Evolutionary conservation across 2,888 invertebrate genomes (phyloP), one percentile per base, ranked within the genome.

Genomic region (Leptopilina syphax): DNA sequence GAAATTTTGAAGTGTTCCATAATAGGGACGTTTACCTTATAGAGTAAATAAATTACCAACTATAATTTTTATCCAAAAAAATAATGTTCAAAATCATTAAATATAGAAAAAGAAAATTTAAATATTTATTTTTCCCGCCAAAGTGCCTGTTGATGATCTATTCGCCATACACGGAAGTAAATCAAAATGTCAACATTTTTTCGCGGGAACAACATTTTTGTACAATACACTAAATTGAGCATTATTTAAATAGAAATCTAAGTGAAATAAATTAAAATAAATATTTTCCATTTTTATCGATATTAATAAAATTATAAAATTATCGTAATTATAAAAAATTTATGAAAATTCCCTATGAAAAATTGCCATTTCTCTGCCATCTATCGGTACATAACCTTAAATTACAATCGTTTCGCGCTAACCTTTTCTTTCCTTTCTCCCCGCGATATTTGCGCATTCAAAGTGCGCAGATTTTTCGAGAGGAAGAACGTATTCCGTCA

Each of bases 401-500:
- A 63, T 63, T 18, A 60, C n/a, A 13, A 18, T 18, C 24, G 24
- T 63, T 63, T 63, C 63, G 63, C 63, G 24, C 3, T 65, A 27
- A 34, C 65, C 65, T 41, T 24, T 65, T 10, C 27, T 34, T 24
- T 65, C 34, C 34, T 34, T 65, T 41, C 12, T 34, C 27, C 13
- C 44, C 3, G 13, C 44, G 44, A 12, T n/a, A 67, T 18, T 67
- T 50, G 68, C 68, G 68, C 68, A 70, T 54, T 12, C 12, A 70
- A 70, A 50, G 47, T 70, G 68, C 68, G 68, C 68, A 70, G 50
- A 70, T 70, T 54, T 67, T 70, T 24, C 34, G 34, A 54, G 68
- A 70, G 68, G 68, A 70, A 70, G 68, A 54, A 70, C 50, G 50
- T 67, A 44, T 67, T 47, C 44, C 67, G 44, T 67, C 18, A 67